These are phyloP conservation scores for Acrocephalus scirpaceus DNA, from an alignment of 2,797 vertebrate species.

Conservation along the genomic window DNA sequence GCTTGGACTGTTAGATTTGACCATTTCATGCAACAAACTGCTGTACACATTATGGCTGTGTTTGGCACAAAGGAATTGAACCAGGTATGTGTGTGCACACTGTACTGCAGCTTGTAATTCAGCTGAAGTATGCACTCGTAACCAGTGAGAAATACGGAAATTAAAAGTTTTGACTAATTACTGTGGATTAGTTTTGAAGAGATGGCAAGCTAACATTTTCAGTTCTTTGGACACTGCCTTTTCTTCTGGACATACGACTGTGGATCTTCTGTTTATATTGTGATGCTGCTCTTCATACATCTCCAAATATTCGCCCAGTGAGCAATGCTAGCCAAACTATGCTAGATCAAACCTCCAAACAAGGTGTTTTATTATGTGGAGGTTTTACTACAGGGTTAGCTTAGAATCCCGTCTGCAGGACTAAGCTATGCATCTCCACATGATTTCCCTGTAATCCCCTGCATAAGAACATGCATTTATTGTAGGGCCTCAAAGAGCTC, in stretches of 20 bases:
- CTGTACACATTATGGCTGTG: no score
- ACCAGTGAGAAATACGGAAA: neutral
- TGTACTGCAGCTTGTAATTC: neutral
- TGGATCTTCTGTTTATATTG: neutral
- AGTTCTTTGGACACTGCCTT: neutral
- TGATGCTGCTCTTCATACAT: neutral
- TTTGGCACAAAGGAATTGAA: neutral
- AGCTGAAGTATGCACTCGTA: neutral
- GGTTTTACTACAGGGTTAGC: neutral
- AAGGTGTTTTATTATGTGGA: neutral
- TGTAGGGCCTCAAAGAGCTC: neutral
- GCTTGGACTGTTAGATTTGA: neutral
- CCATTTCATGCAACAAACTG: neutral
- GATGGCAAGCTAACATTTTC: neutral
- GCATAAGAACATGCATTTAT: neutral
- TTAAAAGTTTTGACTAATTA: neutral
- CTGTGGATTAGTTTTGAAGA: neutral
- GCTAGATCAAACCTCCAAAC: neutral
- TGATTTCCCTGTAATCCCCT: neutral
- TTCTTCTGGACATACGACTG: neutral
- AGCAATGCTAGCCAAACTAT: neutral
- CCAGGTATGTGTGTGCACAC: rapidly evolving
- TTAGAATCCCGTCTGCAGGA: neutral
- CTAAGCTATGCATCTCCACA: neutral
- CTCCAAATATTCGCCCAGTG: neutral